Conservation (phyloP, 2,113 vertebrate genomes). For the Cyphomyrus discorhynchus region DNA sequence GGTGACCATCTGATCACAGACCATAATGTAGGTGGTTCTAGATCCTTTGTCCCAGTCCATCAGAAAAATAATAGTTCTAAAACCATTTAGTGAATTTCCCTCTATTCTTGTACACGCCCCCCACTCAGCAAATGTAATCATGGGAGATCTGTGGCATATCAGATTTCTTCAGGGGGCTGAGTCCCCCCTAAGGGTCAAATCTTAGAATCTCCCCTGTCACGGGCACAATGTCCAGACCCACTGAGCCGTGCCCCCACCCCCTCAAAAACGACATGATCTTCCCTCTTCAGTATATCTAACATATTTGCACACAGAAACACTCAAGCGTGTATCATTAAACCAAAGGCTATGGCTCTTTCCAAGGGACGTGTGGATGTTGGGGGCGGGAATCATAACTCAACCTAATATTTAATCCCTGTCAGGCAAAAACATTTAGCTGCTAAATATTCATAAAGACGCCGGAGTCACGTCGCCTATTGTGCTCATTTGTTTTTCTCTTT, state of each 20-base stretch:
- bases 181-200: neutral
- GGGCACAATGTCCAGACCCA: neutral
- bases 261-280: neutral
- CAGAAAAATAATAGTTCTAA: neutral
- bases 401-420: constrained; percentile 8
- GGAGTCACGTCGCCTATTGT: neutral
- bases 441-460: constrained; percentile 21
- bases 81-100: neutral
- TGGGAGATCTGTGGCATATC: neutral
- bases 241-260: neutral
- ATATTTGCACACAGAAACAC: neutral
- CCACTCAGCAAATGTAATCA: neutral
- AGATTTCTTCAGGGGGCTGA: neutral
- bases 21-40: neutral
- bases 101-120: neutral
- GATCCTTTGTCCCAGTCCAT: neutral
- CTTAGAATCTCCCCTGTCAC: neutral
- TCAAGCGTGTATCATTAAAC: neutral
- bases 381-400: neutral
- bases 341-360: neutral
- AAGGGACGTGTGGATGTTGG: neutral
- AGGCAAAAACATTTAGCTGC: constrained; percentile 15
- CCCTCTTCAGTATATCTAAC: neutral
- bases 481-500: constrained; percentile 5
- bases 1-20: neutral